Conservation (phyloP, 2,888 invertebrate genomes). For the Teinopalpus imperialis region DNA sequence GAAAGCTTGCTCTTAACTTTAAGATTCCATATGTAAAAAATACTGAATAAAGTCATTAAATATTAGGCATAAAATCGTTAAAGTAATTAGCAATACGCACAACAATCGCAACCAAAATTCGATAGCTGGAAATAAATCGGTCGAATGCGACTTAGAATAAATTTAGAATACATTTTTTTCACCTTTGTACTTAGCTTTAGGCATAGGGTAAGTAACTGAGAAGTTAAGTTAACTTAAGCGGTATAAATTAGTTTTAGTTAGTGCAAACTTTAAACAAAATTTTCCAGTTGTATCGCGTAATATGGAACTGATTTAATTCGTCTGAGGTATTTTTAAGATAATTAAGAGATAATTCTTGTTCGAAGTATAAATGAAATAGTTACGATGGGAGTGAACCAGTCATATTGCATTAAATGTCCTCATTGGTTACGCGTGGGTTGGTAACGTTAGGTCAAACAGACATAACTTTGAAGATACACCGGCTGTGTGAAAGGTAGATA, state of each 20-base stretch:
- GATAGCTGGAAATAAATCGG: slow-evolving; percentile 2
- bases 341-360: slow-evolving; percentile 61
- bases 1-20: slow-evolving; percentile 6
- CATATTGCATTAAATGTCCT: background rate
- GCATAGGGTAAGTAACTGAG: slow-evolving; percentile 45
- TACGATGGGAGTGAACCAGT: slow-evolving; percentile 13
- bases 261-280: slow-evolving; percentile 63
- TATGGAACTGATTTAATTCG: slow-evolving; percentile 58
- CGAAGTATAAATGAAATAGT: slow-evolving; percentile 47
- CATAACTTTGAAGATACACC: no score
- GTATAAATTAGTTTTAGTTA: slow-evolving; percentile 39
- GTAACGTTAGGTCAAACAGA: no score
- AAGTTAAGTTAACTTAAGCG: slow-evolving; percentile 44
- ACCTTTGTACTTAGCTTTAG: slow-evolving; percentile 64
- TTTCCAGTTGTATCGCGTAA: slow-evolving; percentile 44
- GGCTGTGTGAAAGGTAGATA: no score
- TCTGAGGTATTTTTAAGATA: slow-evolving; percentile 56
- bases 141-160: slow-evolving; percentile 31
- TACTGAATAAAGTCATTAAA: slow-evolving; percentile 14
- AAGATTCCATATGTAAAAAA: background rate
- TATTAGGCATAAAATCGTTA: slow-evolving; percentile 3
- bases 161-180: slow-evolving; percentile 56
- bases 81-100: slow-evolving; percentile 21
- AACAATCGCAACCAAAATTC: slow-evolving; percentile 6
- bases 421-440: no score